Evolutionary conservation across 2,113 vertebrate species (phyloP).

Genomic region (Pseudopipra pipra): DNA sequence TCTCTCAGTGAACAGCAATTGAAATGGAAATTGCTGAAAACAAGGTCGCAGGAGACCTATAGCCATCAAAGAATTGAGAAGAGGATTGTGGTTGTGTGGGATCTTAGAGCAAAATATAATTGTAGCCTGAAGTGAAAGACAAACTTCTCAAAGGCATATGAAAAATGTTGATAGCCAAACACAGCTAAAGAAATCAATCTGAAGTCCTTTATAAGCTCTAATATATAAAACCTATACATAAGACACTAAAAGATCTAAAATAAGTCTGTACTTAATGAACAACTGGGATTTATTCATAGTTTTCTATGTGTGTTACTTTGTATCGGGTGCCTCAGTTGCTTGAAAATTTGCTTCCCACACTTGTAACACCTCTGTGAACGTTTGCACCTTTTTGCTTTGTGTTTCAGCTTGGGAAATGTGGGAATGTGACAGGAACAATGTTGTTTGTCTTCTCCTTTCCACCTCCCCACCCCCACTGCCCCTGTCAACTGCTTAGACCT

Average conservation of each 20-base stretch:
- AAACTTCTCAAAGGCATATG: background rate
- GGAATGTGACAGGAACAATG: background rate
- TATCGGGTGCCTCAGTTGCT: background rate
- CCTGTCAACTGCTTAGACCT: background rate
- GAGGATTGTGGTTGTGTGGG: background rate
- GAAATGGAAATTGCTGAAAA: slow-evolving; percentile 23
- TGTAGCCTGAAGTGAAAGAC: background rate
- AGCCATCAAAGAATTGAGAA: background rate
- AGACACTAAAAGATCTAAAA: background rate
- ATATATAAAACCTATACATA: background rate
- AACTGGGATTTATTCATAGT: background rate
- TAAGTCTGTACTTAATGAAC: background rate
- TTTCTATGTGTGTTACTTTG: background rate
- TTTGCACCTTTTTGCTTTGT: background rate
- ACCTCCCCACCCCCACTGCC: background rate
- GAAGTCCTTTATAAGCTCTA: background rate
- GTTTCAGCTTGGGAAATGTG: background rate
- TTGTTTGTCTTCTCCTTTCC: background rate
- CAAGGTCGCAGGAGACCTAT: background rate
- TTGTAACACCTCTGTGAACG: background rate
- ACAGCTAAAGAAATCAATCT: background rate
- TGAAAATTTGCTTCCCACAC: background rate
- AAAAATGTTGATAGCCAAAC: background rate
- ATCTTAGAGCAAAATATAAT: background rate
- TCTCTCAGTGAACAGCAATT: background rate